Base-by-base conservation (phyloP, 1,140 invertebrate genomes). In the Papilio polyxenes region DNA sequence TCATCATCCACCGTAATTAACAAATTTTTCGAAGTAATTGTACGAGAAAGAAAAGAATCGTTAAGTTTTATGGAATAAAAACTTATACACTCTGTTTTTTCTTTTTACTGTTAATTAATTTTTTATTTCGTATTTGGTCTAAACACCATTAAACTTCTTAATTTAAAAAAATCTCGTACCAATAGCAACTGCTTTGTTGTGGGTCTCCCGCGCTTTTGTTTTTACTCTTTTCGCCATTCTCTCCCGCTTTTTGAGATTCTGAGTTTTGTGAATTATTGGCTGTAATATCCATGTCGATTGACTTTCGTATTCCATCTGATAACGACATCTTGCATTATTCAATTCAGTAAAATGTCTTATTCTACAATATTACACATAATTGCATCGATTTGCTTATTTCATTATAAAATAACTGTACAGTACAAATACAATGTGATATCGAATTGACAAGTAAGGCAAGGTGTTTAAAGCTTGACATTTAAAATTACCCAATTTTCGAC, bases 171-270 rank as follows among this genome's bases (percentile, higher is more conserved):
- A 15, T 72, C 5, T 53, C 84, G 53, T 88, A 94, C 93, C 93
- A 94, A 82, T 94, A 93, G 86, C 93, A 94, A 75, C 87, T 88
- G 51, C 89, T 87, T 81, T 92, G 91, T 81, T 92, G 91, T 79
- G 89, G 85, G 81, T 94, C 93, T 49, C 83, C 84, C 31, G 87
- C 81, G 49, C 76, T 81, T 89, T 93, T 94, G 69, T 89, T 89
- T 92, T 90, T 92, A 85, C 84, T 88, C 88, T 89, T 93, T 77
- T 92, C 91, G n/a, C 51, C 79, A 85, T 88, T 89, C 84, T 93
- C 92, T 81, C 85, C 86, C 83, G 87, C 81, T 88, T 93, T 92
- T 82, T 92, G 93, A 92, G 90, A 93, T 92, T 93, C 92, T 53
- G 86, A 87, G 78, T 89, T 90, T 75, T 89, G 82, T 53, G 77